A percentile compares a stretch with the other conserved stretches of the same genome.
Conservation (phyloP, 2,113 vertebrate species). For the Beaufortia kweichowensis region DNA sequence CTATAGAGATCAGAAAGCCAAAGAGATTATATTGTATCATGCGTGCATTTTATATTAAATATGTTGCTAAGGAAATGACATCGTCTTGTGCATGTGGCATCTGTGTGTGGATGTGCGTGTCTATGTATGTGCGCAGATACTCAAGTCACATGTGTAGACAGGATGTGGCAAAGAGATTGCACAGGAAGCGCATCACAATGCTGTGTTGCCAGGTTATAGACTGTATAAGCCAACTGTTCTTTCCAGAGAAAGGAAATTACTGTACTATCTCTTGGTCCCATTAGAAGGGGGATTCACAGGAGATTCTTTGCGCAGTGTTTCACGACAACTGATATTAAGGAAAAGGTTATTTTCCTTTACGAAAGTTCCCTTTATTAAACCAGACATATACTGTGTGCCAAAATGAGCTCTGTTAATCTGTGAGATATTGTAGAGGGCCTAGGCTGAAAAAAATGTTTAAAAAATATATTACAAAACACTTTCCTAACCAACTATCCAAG, state of each 20-base stretch:
- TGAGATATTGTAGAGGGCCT: background rate
- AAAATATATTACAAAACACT: background rate
- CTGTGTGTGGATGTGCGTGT: background rate
- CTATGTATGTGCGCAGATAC: constrained; percentile 16
- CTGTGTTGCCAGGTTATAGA: constrained; percentile 12
- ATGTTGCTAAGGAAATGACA: constrained; percentile 1
- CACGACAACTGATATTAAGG: constrained; percentile 17
- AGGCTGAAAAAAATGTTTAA: background rate
- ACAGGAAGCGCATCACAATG: constrained; percentile 59
- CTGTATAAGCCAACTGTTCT: constrained; percentile 1
- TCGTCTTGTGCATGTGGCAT: constrained; percentile 12
- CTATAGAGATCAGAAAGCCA: background rate
- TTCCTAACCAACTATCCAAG: constrained; percentile 11
- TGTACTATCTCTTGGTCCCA: background rate
- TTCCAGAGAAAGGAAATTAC: constrained; percentile 28
- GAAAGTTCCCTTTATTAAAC: constrained; percentile 5
- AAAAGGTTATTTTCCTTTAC: background rate
- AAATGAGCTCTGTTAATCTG: background rate
- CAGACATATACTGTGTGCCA: background rate
- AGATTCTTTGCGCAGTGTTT: background rate
- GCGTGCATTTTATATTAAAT: background rate
- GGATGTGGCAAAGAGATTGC: constrained; percentile 64
- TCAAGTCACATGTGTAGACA: constrained; percentile 45
- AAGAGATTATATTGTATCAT: background rate
- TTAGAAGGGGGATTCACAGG: constrained; percentile 21